Evolutionary conservation across 2,888 invertebrate species (phyloP).

Genomic region (Melinaea menophilus): DNA sequence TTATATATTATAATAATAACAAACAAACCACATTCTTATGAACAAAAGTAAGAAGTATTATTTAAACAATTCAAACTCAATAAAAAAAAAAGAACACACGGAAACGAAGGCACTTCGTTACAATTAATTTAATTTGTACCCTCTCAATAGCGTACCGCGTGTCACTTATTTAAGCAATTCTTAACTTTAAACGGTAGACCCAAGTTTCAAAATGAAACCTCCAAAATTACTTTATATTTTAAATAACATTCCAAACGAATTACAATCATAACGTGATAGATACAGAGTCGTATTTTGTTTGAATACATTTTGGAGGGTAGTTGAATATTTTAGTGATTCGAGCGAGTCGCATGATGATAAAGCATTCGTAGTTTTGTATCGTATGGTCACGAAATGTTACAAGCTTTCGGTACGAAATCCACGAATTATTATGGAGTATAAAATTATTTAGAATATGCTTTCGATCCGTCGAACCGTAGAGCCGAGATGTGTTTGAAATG

Average conservation of each 20-base stretch:
- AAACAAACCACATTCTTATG: too few relatives aligned
- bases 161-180: constrained; percentile 5
- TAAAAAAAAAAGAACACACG: constrained; percentile 17
- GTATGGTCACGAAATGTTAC: constrained; percentile 28
- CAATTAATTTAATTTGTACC: constrained; percentile 44
- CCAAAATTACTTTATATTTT: constrained; percentile 5
- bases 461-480: constrained; percentile 14
- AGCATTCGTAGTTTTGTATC: constrained; percentile 21
- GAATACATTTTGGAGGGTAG: constrained; percentile 20
- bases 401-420: constrained; percentile 13
- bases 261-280: constrained; percentile 7
- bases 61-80: too few relatives aligned
- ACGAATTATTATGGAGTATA: constrained; percentile 10
- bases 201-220: constrained; percentile 21
- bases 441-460: constrained; percentile 21
- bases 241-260: constrained; percentile 26
- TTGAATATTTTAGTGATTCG: constrained; percentile 38
- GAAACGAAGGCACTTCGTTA: constrained; percentile 35
- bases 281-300: constrained; percentile 17
- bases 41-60: too few relatives aligned
- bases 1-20: too few relatives aligned
- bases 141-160: constrained; percentile 13
- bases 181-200: not conserved
- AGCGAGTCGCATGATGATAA: constrained; percentile 24
- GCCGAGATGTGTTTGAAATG: constrained; percentile 1